These are phyloP conservation scores for Phania funesta DNA, from an alignment of 2,888 invertebrate genomes.

Conservation along the genomic window DNA sequence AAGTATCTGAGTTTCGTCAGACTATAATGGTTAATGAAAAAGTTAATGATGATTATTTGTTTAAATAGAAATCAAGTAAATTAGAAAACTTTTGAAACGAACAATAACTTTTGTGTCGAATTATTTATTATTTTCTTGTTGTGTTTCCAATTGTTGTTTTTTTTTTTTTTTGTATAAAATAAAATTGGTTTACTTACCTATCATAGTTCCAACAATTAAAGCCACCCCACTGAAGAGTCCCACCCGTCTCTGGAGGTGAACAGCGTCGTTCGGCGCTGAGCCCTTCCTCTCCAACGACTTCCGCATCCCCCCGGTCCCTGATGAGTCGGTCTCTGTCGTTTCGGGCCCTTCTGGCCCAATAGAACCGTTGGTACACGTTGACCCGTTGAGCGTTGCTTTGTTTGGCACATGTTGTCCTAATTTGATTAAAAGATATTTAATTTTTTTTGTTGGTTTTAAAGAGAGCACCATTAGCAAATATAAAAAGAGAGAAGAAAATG, in stretches of 20 bases:
- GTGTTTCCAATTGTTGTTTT: no score
- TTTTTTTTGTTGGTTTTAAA: conserved; percentile 11
- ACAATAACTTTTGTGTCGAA: no score
- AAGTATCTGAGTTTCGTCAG: no score
- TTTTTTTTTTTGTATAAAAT: neutral
- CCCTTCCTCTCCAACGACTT: conserved; percentile 91
- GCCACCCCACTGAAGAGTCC: conserved; percentile 99
- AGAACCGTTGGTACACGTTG: conserved; percentile 80
- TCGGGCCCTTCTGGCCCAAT: conserved; percentile 81
- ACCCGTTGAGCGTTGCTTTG: conserved; percentile 80
- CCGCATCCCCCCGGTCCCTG: conserved; percentile 81
- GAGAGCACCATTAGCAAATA: neutral
- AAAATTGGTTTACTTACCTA: conserved; percentile 84
- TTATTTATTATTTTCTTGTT: neutral
- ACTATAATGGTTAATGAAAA: no score
- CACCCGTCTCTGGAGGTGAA: conserved; percentile 99
- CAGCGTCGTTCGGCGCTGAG: conserved; percentile 96
- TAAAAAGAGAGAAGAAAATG: conserved; percentile 7
- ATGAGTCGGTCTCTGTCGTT: conserved; percentile 81
- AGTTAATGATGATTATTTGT: no score
- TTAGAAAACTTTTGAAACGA: no score
- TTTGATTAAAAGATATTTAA: neutral
- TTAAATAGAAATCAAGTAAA: no score
- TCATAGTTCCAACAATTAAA: conserved; percentile 99
- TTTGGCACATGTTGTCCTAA: conserved; percentile 81